phyloP scores from a whole-genome alignment of 2,113 vertebrate genomes.

The Melospiza melodia region DNA sequence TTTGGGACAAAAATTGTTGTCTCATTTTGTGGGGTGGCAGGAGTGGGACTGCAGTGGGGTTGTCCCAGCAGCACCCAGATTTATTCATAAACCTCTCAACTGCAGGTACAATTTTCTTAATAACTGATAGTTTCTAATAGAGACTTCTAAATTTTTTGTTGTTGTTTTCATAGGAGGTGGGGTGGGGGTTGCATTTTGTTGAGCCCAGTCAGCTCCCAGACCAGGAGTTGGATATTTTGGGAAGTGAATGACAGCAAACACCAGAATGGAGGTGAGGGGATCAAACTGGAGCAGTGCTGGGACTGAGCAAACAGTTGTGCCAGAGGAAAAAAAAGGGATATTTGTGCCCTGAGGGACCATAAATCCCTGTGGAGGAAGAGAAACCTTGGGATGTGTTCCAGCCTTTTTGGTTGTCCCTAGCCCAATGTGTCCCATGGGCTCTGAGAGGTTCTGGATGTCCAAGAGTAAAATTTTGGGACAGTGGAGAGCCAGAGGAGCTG shows the following conservation, averaged over 20 bases:
- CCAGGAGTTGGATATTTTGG: conserved; percentile 46
- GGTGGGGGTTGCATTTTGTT: not conserved
- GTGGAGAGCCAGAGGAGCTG: not conserved
- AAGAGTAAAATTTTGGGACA: not conserved
- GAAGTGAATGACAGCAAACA: not conserved
- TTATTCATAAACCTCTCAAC: not conserved
- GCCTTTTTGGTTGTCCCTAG: not conserved
- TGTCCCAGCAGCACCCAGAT: not conserved
- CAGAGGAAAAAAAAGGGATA: not conserved
- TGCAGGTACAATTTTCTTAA: not conserved
- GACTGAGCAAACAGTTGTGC: not conserved
- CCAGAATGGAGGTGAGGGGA: not conserved
- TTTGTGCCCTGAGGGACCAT: not conserved
- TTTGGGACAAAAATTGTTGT: not conserved
- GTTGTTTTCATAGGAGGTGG: not conserved
- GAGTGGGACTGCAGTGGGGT: not conserved
- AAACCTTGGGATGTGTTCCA: not conserved
- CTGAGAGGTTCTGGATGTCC: not conserved
- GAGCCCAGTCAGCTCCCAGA: not conserved
- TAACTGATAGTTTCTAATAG: not conserved
- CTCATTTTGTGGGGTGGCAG: not conserved
- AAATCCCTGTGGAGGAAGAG: not conserved
- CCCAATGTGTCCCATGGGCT: not conserved
- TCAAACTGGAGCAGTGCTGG: not conserved
- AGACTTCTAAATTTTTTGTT: not conserved